phyloP scores from a whole-genome alignment of 1,140 invertebrate species.

The Probaryconus sp. region DNA sequence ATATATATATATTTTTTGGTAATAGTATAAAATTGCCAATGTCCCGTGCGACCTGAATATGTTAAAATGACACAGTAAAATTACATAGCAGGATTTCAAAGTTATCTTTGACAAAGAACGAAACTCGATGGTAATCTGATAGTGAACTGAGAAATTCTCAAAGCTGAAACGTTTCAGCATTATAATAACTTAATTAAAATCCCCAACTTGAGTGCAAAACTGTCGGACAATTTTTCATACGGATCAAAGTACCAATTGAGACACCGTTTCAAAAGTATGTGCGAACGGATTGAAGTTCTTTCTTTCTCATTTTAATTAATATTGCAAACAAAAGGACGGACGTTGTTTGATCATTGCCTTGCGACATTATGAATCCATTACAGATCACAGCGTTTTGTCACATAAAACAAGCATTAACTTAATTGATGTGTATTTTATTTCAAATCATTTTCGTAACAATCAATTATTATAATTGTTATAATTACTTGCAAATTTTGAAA shows the following conservation, averaged over 20 bases:
- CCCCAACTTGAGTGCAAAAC: constrained; percentile 15
- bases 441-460: constrained; percentile 2
- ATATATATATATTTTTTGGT: no score
- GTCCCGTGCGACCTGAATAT: no score
- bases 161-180: constrained; percentile 1
- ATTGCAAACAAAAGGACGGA: constrained; percentile 36
- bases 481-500: no score
- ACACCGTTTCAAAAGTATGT: constrained; percentile 24
- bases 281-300: constrained; percentile 17
- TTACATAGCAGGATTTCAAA: no score
- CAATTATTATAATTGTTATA: constrained; percentile 2
- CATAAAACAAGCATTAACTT: constrained; percentile 31
- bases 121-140: no score
- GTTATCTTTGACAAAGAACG: no score
- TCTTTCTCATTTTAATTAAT: constrained; percentile 42
- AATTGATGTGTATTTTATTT: constrained; percentile 28
- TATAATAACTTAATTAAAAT: constrained; percentile 35
- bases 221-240: constrained; percentile 9
- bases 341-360: constrained; percentile 4
- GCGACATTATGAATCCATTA: constrained; percentile 38
- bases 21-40: no score
- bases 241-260: constrained; percentile 35
- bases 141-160: not conserved
- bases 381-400: constrained; percentile 27
- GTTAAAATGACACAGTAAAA: no score